These are phyloP conservation scores for Drosophila neocordata DNA, from an alignment of 1,140 invertebrate genomes.

Conservation along the genomic window DNA sequence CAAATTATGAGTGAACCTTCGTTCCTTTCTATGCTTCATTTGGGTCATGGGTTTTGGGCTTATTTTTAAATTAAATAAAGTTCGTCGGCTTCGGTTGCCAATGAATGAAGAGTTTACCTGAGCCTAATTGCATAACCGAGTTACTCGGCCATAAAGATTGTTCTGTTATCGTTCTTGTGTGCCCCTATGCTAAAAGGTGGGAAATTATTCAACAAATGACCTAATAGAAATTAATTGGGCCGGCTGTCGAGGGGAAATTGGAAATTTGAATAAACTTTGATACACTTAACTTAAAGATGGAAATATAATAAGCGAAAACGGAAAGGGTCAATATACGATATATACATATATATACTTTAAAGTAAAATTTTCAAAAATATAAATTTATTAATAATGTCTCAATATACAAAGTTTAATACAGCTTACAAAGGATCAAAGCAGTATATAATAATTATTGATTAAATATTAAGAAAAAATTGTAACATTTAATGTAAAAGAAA, in stretches of 20 bases:
- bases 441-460: too few species aligned
- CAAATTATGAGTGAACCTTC: conserved; percentile 47
- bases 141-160: conserved; percentile 24
- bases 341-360: too few species aligned
- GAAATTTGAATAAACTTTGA: not conserved
- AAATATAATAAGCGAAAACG: not conserved
- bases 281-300: not conserved
- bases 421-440: too few species aligned
- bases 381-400: too few species aligned
- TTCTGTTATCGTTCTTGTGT: not conserved
- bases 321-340: not conserved
- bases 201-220: conserved; percentile 16
- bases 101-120: conserved; percentile 28
- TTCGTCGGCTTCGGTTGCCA: conserved; percentile 12
- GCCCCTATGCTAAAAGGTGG: not conserved
- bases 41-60: conserved; percentile 15
- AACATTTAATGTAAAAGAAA: too few species aligned
- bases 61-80: conserved; percentile 49
- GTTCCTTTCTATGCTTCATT: conserved; percentile 13
- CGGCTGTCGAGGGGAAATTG: not conserved
- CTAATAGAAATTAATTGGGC: conserved; percentile 18
- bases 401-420: too few species aligned
- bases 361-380: too few species aligned
- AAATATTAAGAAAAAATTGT: too few species aligned
- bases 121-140: conserved; percentile 42